Evolutionary conservation across 2,113 vertebrate species (phyloP), one percentile per base, ranked within the genome.

Genomic region (Atlantisia rogersi): DNA sequence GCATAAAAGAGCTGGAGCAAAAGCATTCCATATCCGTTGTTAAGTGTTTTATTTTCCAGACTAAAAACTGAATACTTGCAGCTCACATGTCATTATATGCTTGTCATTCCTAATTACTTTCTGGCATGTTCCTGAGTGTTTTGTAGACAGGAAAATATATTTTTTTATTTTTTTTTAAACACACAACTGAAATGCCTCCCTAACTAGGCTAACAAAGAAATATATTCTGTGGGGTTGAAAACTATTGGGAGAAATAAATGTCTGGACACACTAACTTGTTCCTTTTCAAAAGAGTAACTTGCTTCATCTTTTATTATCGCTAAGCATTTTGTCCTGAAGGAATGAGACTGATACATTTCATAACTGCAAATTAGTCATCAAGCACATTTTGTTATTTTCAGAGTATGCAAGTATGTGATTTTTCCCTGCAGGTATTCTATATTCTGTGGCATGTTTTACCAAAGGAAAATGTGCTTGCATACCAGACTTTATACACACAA

Each of bases 21-120:
- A 96, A 90, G 50, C 86, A 88, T 95, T 93, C 88, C 60, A n/a
- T 96, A 86, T 95, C 73, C 2, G 0, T 85, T 88, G 68, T 82
- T 92, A 91, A 93, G 76, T 83, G 68, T 71, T 95, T 79, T 69
- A 79, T 95, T 96, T 95, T 97, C 87, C 84, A 82, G 78, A 73
- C 74, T 91, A 12, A 96, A 94, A 88, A 67, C 69, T 81, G 56
- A 84, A 70, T 88, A 75, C 90, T 95, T 97, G 68, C 52, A 93
- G 84, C 78, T 94, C 55, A 15, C 62, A 59, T 95, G 92, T 96
- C 78, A 79, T 95, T 93, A 89, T 96, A 83, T 93, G 80, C 80
- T 56, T 94, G 92, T 94, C 82, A 69, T 93, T 92, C 62, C 76
- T 94, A 82, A 92, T 90, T 92, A 92, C 39, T 81, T 96, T 93